A percentile compares a stretch with the other conserved stretches of the same genome.
These are phyloP conservation scores for Drosophila navojoa DNA, from an alignment of 1,140 invertebrate genomes.

Conservation along the genomic window DNA sequence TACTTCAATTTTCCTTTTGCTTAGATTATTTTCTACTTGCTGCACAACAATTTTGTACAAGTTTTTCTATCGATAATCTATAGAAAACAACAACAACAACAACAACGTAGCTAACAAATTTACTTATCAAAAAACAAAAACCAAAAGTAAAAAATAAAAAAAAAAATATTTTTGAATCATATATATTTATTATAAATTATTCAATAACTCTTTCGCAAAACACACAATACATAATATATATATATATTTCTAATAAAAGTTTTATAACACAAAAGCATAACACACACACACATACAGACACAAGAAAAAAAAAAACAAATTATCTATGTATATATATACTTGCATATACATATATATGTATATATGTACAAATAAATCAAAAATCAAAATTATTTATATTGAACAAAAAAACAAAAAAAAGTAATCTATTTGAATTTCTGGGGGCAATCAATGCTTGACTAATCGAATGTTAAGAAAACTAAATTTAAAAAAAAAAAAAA, in stretches of 20 bases:
- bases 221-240: not conserved
- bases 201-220: slow-evolving; percentile 27
- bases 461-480: not conserved
- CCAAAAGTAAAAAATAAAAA: slow-evolving; percentile 3
- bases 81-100: slow-evolving; percentile 6
- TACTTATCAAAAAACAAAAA: slow-evolving; percentile 29
- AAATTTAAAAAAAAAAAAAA: slow-evolving; percentile 5
- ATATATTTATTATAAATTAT: slow-evolving; percentile 39
- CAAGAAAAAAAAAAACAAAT: slow-evolving; percentile 1
- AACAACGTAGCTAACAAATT: slow-evolving; percentile 16
- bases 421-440: not conserved
- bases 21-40: slow-evolving; percentile 13
- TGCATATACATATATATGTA: not conserved
- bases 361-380: slow-evolving; percentile 31
- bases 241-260: not conserved
- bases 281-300: slow-evolving; percentile 7
- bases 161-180: slow-evolving; percentile 45
- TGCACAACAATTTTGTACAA: slow-evolving; percentile 37
- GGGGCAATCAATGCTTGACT: not conserved
- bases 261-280: slow-evolving; percentile 26
- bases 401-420: not conserved
- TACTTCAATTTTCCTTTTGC: not conserved
- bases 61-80: slow-evolving; percentile 15
- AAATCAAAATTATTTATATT: slow-evolving; percentile 37
- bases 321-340: slow-evolving; percentile 34